Percentiles rank a stretch among this genome's conserved stretches.
Evolutionary conservation across 2,797 vertebrate genomes (phyloP).

Genomic region (Halcyon smyrnensis): DNA sequence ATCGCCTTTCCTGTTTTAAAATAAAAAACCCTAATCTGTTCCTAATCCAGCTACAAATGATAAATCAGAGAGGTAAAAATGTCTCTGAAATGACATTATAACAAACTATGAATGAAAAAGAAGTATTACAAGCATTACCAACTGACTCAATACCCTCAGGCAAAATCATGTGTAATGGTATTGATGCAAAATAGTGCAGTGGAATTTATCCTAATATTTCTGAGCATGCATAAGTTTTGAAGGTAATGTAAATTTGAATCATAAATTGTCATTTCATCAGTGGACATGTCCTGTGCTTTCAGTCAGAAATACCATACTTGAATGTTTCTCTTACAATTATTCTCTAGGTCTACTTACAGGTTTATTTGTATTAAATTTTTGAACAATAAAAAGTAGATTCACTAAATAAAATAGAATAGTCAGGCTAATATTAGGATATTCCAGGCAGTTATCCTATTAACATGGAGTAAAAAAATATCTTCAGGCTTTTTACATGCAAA

Average conservation of each 20-base stretch:
- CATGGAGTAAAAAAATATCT: background rate
- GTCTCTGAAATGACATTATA: constrained; percentile 61
- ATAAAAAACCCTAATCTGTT: constrained; percentile 49
- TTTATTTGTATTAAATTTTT: background rate
- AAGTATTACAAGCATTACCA: constrained; percentile 34
- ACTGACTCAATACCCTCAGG: constrained; percentile 51
- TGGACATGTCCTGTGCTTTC: background rate
- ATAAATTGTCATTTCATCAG: constrained; percentile 36
- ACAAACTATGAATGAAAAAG: constrained; percentile 60
- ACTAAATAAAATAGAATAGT: background rate
- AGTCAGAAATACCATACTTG: constrained; percentile 5
- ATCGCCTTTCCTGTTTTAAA: constrained; percentile 17
- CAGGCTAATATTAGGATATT: background rate
- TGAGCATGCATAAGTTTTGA: constrained; percentile 47
- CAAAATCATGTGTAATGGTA: constrained; percentile 47
- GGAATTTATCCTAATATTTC: constrained; percentile 64
- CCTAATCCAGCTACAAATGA: constrained; percentile 60
- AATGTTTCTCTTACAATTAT: background rate
- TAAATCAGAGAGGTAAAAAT: constrained; percentile 45
- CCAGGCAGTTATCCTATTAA: background rate
- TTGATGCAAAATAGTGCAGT: constrained; percentile 59
- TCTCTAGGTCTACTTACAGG: background rate
- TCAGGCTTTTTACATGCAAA: background rate
- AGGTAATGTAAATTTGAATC: constrained; percentile 19
- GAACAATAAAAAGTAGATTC: background rate